Percentiles rank a stretch among this genome's conserved stretches.
These are phyloP conservation scores for Zapus hudsonius DNA, from an alignment of 2,113 vertebrate species.

Conservation along the genomic window DNA sequence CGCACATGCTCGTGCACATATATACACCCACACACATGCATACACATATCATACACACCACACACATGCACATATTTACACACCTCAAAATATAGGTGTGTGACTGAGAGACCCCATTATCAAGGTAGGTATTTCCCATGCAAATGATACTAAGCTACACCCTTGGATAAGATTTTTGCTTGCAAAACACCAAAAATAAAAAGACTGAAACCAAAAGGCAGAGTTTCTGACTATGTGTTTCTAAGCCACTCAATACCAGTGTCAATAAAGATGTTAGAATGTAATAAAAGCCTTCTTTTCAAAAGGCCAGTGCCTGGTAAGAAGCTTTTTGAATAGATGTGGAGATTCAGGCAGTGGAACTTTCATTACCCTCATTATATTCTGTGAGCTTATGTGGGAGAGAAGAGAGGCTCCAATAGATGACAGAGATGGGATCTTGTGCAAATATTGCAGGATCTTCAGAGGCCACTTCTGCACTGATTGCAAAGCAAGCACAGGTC, in stretches of 20 bases:
- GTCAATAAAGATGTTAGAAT: conserved; percentile 41
- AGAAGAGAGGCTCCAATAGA: conserved; percentile 59
- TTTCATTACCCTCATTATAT: conserved; percentile 74
- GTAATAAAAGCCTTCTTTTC: conserved; percentile 40
- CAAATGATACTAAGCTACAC: background rate
- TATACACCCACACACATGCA: too few relatives aligned
- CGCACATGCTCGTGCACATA: too few relatives aligned
- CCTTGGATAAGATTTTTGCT: background rate
- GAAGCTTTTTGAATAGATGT: conserved; percentile 57
- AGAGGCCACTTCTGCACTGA: conserved; percentile 44
- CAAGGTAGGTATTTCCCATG: background rate
- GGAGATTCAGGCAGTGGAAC: conserved; percentile 53
- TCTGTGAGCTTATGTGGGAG: background rate
- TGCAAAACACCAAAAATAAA: background rate
- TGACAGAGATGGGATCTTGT: conserved; percentile 22
- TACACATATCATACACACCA: too few relatives aligned
- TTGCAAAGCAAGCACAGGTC: background rate
- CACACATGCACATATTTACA: too few relatives aligned
- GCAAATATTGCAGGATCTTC: conserved; percentile 56
- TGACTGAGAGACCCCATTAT: background rate
- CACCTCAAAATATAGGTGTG: background rate
- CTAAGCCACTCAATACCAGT: background rate
- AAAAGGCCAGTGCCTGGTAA: conserved; percentile 9
- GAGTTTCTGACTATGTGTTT: background rate
- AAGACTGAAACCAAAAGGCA: background rate